phyloP scores from a whole-genome alignment of 2,888 invertebrate species.

The Limenitis camilla region DNA sequence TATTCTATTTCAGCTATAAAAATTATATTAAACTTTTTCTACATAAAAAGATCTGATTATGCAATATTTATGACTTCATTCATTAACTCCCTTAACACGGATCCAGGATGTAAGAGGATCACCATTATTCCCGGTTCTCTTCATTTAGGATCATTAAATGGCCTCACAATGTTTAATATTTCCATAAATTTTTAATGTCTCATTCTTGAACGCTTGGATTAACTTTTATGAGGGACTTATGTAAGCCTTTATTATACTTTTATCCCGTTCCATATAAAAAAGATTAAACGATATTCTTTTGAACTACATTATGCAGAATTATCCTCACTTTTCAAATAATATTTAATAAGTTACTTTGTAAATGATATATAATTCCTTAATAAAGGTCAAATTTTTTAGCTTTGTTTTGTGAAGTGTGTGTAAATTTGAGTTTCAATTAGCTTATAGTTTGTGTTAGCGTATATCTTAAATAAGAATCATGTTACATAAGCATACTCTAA shows the following conservation, averaged over 20 bases:
- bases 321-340: too few species aligned
- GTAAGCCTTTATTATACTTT: constrained; percentile 9
- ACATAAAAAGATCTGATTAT: neutral
- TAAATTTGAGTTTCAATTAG: too few species aligned
- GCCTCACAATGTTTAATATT: constrained; percentile 14
- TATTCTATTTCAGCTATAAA: neutral
- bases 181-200: constrained; percentile 20
- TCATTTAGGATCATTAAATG: constrained; percentile 15
- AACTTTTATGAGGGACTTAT: constrained; percentile 14
- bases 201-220: constrained; percentile 16
- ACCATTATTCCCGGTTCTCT: constrained; percentile 9
- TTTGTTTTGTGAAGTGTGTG: too few species aligned
- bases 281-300: neutral
- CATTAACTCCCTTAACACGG: constrained; percentile 3
- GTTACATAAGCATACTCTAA: too few species aligned
- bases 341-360: too few species aligned
- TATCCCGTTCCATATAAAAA: neutral
- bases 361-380: too few species aligned
- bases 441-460: too few species aligned
- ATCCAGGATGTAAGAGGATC: constrained; percentile 8
- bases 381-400: too few species aligned
- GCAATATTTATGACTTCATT: neutral
- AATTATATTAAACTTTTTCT: neutral
- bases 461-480: too few species aligned
- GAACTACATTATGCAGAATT: too few species aligned